phyloP scores from a whole-genome alignment of 2,888 invertebrate species.

The Ectobius pallidus region DNA sequence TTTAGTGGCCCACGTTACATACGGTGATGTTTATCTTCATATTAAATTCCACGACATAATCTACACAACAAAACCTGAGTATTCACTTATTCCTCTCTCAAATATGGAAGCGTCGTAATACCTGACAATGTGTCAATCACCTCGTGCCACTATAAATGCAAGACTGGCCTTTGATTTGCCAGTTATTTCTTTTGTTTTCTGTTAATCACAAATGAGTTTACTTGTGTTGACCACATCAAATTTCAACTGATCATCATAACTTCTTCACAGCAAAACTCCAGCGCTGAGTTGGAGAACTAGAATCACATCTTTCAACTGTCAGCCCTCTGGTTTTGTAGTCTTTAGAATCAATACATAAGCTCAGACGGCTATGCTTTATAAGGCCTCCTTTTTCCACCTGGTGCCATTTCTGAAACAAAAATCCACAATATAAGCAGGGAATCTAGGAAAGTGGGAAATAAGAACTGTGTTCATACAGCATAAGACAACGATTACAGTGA shows the following conservation, averaged over 20 bases:
- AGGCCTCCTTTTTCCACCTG: conserved; percentile 68
- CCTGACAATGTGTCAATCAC: background rate
- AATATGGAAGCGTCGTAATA: background rate
- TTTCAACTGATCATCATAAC: conserved; percentile 39
- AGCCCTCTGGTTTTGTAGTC: conserved; percentile 64
- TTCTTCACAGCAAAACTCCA: conserved; percentile 62
- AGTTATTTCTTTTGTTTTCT: background rate
- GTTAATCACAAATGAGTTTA: background rate
- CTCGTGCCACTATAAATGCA: background rate
- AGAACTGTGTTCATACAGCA: too few species aligned
- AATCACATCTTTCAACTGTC: conserved; percentile 73
- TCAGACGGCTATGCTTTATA: conserved; percentile 72
- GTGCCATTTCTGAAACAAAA: conserved; percentile 65
- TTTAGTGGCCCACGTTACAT: background rate
- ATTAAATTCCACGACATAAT: background rate
- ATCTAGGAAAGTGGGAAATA: too few species aligned
- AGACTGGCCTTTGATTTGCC: background rate
- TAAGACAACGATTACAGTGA: too few species aligned
- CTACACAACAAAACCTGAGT: background rate
- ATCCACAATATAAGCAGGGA: too few species aligned
- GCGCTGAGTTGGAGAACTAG: conserved; percentile 67
- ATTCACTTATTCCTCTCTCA: background rate
- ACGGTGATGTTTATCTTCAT: background rate
- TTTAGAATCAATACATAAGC: conserved; percentile 78
- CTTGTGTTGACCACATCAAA: too few species aligned